A percentile compares a stretch with the other conserved stretches of the same genome.
These are phyloP conservation scores for Tychaedon coryphoeus DNA, from an alignment of 2,113 vertebrate genomes.

Conservation along the genomic window DNA sequence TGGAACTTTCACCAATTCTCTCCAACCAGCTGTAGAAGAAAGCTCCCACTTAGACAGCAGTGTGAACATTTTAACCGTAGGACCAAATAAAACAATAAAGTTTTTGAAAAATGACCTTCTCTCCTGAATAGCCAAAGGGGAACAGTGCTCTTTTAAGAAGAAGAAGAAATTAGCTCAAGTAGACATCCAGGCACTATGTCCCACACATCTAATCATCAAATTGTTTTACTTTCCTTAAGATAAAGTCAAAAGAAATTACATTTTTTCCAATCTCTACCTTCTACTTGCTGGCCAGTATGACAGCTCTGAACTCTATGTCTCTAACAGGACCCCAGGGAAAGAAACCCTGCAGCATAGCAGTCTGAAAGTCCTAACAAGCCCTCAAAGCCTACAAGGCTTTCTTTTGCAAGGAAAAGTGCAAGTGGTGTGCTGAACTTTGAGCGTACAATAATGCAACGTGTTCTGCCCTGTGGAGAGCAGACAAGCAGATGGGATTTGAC, in stretches of 20 bases:
- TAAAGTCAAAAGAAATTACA: slow-evolving; percentile 72
- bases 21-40: background rate
- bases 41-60: background rate
- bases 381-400: slow-evolving; percentile 61
- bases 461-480: slow-evolving; percentile 67
- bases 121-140: slow-evolving; percentile 61
- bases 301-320: slow-evolving; percentile 65
- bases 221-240: slow-evolving; percentile 67
- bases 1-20: background rate
- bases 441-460: slow-evolving; percentile 54
- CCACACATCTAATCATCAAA: slow-evolving; percentile 71
- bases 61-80: background rate
- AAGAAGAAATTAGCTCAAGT: slow-evolving; percentile 67
- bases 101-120: slow-evolving; percentile 71
- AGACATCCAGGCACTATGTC: slow-evolving; percentile 68
- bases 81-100: slow-evolving; percentile 46
- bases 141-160: slow-evolving; percentile 69
- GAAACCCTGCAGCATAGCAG: slow-evolving; percentile 57
- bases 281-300: slow-evolving; percentile 54
- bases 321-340: slow-evolving; percentile 57
- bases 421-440: slow-evolving; percentile 68
- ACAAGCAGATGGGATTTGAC: slow-evolving; percentile 75
- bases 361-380: slow-evolving; percentile 58
- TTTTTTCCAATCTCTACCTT: slow-evolving; percentile 66
- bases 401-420: slow-evolving; percentile 62